Percentiles rank a stretch among this genome's conserved stretches.
Evolutionary conservation across 1,140 invertebrate genomes (phyloP).

Genomic region (Stegodyphus dumicola): DNA sequence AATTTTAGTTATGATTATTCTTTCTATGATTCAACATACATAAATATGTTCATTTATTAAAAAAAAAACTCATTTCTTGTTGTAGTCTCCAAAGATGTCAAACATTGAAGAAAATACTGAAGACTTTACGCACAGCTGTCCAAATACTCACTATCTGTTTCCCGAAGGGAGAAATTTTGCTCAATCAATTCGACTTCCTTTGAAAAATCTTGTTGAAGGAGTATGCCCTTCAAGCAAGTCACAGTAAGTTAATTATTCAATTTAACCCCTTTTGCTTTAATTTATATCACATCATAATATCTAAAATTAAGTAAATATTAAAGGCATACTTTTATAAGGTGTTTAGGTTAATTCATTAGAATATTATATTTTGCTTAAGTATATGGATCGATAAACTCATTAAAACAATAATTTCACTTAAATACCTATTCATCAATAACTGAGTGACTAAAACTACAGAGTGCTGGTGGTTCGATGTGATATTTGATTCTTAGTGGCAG

Average conservation of each 20-base stretch:
- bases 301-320: too few relatives aligned
- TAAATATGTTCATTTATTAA: background rate
- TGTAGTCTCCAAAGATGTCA: constrained; percentile 29
- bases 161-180: constrained; percentile 75
- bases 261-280: background rate
- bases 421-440: too few relatives aligned
- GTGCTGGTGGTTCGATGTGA: too few relatives aligned
- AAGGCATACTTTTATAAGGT: too few relatives aligned
- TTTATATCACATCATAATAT: background rate
- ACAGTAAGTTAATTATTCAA: constrained; percentile 35
- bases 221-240: constrained; percentile 76
- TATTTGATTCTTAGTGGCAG: too few relatives aligned
- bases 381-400: too few relatives aligned
- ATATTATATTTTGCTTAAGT: too few relatives aligned
- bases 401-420: too few relatives aligned
- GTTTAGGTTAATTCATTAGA: too few relatives aligned
- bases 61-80: background rate
- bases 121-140: constrained; percentile 81
- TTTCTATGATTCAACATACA: background rate
- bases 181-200: constrained; percentile 72
- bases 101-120: constrained; percentile 61
- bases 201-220: constrained; percentile 87
- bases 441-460: too few relatives aligned
- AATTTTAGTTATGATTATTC: background rate
- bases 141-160: constrained; percentile 85